Base-by-base conservation (phyloP, 1,140 invertebrate species). In the Lordiphosa clarofinis region DNA sequence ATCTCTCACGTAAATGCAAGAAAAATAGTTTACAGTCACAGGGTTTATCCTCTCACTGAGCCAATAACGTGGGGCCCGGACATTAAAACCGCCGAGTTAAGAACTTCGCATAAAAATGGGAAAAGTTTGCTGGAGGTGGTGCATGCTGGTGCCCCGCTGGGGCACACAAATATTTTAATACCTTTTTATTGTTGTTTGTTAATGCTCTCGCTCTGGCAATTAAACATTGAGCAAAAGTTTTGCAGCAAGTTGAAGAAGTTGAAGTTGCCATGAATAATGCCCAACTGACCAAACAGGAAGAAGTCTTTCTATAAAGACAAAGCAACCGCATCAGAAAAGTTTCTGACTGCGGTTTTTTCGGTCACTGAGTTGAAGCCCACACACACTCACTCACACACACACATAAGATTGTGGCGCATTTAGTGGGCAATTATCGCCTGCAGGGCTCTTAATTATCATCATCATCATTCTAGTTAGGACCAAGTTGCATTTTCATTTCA, bases 371-470 rank as follows among this genome's bases (percentile, higher is more conserved):
- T 44, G 37, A 42, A 31, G 55, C 31, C 7, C 33, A 37, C 40
- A 24, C 11, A 1, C 15, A 19, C 35, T 15, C 12, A 3, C 12
- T n/a, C 40, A 38, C 4, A 38, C 39, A 54, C 39, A 40, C 62
- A 50, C 59, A 54, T 37, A 31, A 60, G 72, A 76, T 82, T 82
- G 82, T 61, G 54, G 53, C 56, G 53, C 76, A 59, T 74, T 81
- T 81, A 81, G 76, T 81, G 76, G 76, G 76, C 76, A 81, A 81
- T 82, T 81, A 81, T 82, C 76, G 78, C 76, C 76, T 82, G 76
- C 76, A 81, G 76, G 58, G 67, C 50, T 55, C 76, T 72, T 81
- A 82, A 76, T 81, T 72, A 82, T 82, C 61, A 76, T 66, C 52
- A 55, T 59, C 48, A 39, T 24, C 37, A 39, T 52, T 9, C 19